These are phyloP conservation scores for Belonocnema kinseyi DNA, from an alignment of 1,140 invertebrate genomes.

Conservation along the genomic window DNA sequence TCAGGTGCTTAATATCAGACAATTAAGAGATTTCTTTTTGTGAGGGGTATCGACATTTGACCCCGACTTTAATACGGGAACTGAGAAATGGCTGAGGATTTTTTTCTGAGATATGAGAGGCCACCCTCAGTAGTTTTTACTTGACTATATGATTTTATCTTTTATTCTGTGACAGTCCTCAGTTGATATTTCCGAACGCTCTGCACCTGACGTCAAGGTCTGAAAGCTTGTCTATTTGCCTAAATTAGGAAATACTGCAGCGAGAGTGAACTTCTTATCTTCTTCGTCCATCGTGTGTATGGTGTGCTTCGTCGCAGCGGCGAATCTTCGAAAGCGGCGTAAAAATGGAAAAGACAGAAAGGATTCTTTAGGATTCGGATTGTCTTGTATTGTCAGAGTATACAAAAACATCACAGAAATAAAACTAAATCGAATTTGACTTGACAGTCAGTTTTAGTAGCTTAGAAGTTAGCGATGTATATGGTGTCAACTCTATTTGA, in stretches of 20 bases:
- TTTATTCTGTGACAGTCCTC: neutral
- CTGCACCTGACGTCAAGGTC: conserved; percentile 36
- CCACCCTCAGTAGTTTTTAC: neutral
- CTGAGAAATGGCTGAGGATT: too few relatives aligned
- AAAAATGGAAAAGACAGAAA: conserved; percentile 41
- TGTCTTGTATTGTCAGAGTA: conserved; percentile 17
- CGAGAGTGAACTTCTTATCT: conserved; percentile 64
- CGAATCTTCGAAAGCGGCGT: conserved; percentile 50
- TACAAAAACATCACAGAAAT: conserved; percentile 1
- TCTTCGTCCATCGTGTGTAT: conserved; percentile 51
- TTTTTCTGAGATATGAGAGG: conserved; percentile 1
- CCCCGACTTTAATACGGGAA: too few relatives aligned
- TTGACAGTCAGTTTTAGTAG: neutral
- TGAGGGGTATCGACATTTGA: too few relatives aligned
- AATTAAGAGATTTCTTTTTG: too few relatives aligned
- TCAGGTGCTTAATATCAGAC: too few relatives aligned
- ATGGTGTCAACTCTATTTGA: neutral
- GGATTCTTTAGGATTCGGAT: conserved; percentile 20
- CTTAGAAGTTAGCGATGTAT: neutral
- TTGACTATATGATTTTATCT: conserved; percentile 31
- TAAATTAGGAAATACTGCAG: conserved; percentile 69
- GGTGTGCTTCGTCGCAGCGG: conserved; percentile 53
- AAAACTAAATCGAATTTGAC: neutral
- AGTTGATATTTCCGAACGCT: conserved; percentile 23
- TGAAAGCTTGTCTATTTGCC: conserved; percentile 65